phyloP scores from a whole-genome alignment of 1,140 invertebrate species.

The Neocloeon triangulifer region DNA sequence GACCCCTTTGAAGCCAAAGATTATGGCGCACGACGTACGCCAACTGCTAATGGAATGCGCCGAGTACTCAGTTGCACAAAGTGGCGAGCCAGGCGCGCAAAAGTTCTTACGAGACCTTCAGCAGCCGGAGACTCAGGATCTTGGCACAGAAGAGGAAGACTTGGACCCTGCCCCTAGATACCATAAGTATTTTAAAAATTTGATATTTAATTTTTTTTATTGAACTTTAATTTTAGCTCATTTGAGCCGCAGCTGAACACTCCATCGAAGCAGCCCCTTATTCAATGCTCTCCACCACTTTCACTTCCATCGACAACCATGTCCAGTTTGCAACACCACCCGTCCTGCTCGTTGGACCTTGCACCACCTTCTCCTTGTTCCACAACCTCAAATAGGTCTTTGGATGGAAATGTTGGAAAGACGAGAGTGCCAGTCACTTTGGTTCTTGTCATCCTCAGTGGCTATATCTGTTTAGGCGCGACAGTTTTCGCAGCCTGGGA shows the following conservation, averaged over 20 bases:
- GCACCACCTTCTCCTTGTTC: no score
- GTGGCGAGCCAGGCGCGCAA: no score
- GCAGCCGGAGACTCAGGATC: no score
- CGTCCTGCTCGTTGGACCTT: no score
- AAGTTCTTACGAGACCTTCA: conserved; percentile 10
- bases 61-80: conserved; percentile 15
- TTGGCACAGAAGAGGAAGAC: conserved; percentile 15
- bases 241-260: no score
- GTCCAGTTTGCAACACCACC: conserved; percentile 13
- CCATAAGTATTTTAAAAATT: no score
- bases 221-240: no score
- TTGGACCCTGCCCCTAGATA: conserved; percentile 18
- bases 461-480: conserved; percentile 47
- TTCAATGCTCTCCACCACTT: no score
- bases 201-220: no score
- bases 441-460: conserved; percentile 39
- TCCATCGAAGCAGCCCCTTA: no score
- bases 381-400: no score
- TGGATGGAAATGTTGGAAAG: no score
- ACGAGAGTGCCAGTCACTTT: conserved; percentile 41
- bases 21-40: conserved; percentile 10
- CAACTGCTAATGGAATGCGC: conserved; percentile 14
- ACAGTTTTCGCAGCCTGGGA: conserved; percentile 45
- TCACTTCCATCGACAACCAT: conserved; percentile 6
- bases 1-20: conserved; percentile 17